A percentile compares a stretch with the other conserved stretches of the same genome.
phyloP scores from a whole-genome alignment of 2,797 vertebrate genomes.

The Poeciliopsis turneri region DNA sequence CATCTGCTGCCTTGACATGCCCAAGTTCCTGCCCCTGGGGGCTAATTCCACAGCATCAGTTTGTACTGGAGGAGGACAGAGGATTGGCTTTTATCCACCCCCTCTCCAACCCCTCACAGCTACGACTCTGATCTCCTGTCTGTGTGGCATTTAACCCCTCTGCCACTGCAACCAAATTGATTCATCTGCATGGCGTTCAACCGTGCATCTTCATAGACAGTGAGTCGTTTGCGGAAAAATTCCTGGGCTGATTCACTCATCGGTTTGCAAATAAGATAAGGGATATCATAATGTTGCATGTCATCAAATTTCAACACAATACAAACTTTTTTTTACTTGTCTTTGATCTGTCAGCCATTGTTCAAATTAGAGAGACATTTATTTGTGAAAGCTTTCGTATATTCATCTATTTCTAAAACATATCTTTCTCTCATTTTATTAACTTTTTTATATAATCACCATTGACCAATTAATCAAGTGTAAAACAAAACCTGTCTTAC shows the following conservation, averaged over 20 bases:
- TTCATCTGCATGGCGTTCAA: conserved; percentile 38
- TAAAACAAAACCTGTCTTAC: conserved; percentile 69
- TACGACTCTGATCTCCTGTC: conserved; percentile 73
- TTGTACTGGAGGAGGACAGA: conserved; percentile 73
- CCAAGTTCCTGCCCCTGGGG: conserved; percentile 80
- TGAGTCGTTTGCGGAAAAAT: conserved; percentile 44
- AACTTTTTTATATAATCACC: background rate
- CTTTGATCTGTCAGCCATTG: background rate
- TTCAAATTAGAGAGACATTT: background rate
- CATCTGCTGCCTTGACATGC: conserved; percentile 74
- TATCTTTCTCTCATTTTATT: background rate
- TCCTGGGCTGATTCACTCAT: conserved; percentile 5
- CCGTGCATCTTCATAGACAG: background rate
- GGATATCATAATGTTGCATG: conserved; percentile 17
- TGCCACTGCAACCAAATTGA: conserved; percentile 39
- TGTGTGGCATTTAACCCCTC: conserved; percentile 80
- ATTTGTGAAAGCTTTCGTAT: background rate
- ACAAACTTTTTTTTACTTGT: background rate
- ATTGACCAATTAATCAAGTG: background rate
- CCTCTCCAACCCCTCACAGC: conserved; percentile 67
- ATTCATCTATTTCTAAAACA: background rate
- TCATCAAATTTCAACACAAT: background rate
- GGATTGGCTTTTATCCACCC: conserved; percentile 77
- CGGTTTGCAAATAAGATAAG: conserved; percentile 24
- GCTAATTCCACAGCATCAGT: conserved; percentile 80